A percentile compares a stretch with the other conserved stretches of the same genome.
These are phyloP conservation scores for Lepidostoma basale DNA, from an alignment of 1,140 invertebrate genomes.

Conservation along the genomic window DNA sequence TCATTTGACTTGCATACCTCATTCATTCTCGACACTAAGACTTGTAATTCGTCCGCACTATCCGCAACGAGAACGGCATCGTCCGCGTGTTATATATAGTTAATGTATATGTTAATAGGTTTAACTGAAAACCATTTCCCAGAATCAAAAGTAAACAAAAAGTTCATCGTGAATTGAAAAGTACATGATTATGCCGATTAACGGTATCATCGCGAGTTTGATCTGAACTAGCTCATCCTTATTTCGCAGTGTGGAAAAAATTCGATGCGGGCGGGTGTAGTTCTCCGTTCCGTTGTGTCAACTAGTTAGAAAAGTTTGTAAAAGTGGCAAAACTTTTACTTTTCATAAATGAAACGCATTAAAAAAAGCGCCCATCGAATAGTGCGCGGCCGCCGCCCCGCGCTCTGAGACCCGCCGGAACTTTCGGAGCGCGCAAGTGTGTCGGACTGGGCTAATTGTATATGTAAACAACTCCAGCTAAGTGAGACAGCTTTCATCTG, in stretches of 20 bases:
- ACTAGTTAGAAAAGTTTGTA: conserved; percentile 9
- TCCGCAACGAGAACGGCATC: too few relatives aligned
- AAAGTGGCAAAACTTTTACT: conserved; percentile 28
- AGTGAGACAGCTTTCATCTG: conserved; percentile 22
- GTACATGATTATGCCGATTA: not conserved
- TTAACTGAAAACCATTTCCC: too few relatives aligned
- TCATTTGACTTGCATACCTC: too few relatives aligned
- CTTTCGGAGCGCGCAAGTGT: conserved; percentile 4
- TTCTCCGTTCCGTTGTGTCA: conserved; percentile 12
- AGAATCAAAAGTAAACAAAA: too few relatives aligned
- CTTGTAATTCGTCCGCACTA: too few relatives aligned
- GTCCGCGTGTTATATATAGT: too few relatives aligned
- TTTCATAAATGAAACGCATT: conserved; percentile 25
- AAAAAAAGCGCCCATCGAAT: not conserved
- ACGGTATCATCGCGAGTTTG: not conserved
- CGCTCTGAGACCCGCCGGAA: not conserved
- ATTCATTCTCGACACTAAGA: too few relatives aligned
- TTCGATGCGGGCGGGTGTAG: conserved; percentile 22
- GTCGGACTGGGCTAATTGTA: conserved; percentile 22
- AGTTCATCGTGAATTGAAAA: too few relatives aligned
- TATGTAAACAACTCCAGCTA: conserved; percentile 27
- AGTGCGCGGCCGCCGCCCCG: too few relatives aligned
- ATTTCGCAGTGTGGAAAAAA: conserved; percentile 12
- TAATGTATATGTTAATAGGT: too few relatives aligned
- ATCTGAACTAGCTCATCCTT: not conserved